Evolutionary conservation across 2,797 vertebrate species (phyloP), one percentile per base, ranked within the genome.

Genomic region (Argentina silus): DNA sequence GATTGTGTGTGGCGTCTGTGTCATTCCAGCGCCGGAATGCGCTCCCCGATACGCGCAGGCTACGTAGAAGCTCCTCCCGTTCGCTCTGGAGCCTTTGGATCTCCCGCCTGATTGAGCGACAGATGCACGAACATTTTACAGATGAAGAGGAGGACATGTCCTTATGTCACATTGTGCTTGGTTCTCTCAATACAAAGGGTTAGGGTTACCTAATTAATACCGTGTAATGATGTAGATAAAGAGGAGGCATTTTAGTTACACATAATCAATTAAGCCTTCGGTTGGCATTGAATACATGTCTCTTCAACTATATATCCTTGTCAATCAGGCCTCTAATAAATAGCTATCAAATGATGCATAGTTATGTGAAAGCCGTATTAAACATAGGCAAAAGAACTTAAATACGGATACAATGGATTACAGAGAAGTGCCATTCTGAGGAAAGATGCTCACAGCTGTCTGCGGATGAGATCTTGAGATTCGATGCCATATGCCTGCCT

Each of bases 391-490:
- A n/a, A n/a, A n/a, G n/a, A n/a, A n/a, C n/a, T n/a, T n/a, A n/a
- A n/a, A n/a, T n/a, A n/a, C n/a, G n/a, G n/a, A n/a, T n/a, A n/a
- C n/a, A 10, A 51, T 11, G 3, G 50, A 12, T 51, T 15, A 12
- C 11, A 51, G 15, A 15, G 11, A 3, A 51, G 3, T 51, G 11
- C 15, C 15, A 51, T 12, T 8, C 42, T 19, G 9, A 10, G n/a
- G 21, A 51, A 14, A 23, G 12, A 27, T 2, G 81, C 90, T 81
- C 86, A 93, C 93, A 85, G 69, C 59, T 93, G 91, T 72, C 84
- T 91, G 63, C 81, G 82, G 69, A 91, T 83, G 45, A 81, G 78
- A 53, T 88, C 88, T 15, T 85, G 81, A 23, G 89, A 84, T 43
- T 89, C 83, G 47, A 80, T 64, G 53, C 74, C 53, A 53, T 90